Evolutionary conservation across 2,888 invertebrate genomes (phyloP).

Genomic region (Monoplex corrugatus): DNA sequence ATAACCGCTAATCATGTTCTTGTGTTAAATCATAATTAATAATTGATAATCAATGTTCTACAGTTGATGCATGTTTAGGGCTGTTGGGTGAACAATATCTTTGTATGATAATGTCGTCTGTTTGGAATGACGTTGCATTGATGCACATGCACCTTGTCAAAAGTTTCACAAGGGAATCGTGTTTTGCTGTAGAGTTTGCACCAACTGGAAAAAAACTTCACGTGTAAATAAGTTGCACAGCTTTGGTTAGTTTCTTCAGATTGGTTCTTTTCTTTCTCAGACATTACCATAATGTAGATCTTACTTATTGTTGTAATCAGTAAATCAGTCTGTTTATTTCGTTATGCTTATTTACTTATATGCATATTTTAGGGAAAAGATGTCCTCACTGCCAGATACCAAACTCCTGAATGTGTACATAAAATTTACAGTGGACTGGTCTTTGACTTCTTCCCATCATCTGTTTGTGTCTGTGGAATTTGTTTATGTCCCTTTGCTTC

Average conservation of each 20-base stretch:
- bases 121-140: no score
- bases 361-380: not conserved
- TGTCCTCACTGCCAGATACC: not conserved
- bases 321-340: not conserved
- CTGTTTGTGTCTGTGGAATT: no score
- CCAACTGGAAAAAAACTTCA: not conserved
- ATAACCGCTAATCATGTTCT: not conserved
- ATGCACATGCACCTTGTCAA: not conserved
- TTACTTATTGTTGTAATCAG: not conserved
- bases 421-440: no score
- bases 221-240: not conserved
- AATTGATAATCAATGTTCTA: not conserved
- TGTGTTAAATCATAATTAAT: not conserved
- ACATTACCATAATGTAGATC: not conserved
- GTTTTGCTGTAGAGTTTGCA: not conserved
- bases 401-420: not conserved
- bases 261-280: not conserved
- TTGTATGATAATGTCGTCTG: no score
- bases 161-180: not conserved
- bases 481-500: not conserved
- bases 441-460: no score
- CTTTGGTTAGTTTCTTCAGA: not conserved
- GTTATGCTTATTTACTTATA: not conserved
- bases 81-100: no score
- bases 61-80: not conserved